phyloP scores from a whole-genome alignment of 2,888 invertebrate genomes.

The Galerucella pusilla region DNA sequence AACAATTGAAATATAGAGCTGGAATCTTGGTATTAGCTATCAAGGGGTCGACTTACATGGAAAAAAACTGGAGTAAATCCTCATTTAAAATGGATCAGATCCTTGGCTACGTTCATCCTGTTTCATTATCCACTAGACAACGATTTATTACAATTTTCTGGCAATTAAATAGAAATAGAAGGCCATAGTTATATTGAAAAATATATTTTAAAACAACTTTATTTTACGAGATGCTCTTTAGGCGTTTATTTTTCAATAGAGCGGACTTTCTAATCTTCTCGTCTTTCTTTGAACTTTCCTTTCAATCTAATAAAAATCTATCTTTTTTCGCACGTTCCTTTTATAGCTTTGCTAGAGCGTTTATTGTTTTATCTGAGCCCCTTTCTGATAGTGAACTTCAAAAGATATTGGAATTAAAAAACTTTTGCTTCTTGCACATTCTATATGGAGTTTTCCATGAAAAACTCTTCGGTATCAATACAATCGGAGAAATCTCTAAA shows the following conservation, averaged over 20 bases:
- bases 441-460: slow-evolving; percentile 15
- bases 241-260: slow-evolving; percentile 30
- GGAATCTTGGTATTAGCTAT: no score
- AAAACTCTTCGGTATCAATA: slow-evolving; percentile 10
- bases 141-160: neutral
- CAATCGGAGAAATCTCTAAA: slow-evolving; percentile 9
- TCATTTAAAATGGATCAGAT: no score
- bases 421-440: slow-evolving; percentile 26
- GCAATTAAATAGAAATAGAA: neutral
- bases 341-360: slow-evolving; percentile 24
- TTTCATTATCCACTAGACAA: no score
- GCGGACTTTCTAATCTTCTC: slow-evolving; percentile 26
- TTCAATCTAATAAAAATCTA: slow-evolving; percentile 33
- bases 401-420: slow-evolving; percentile 37
- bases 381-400: slow-evolving; percentile 33
- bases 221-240: slow-evolving; percentile 3
- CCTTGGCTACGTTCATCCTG: no score
- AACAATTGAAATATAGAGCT: no score
- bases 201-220: slow-evolving; percentile 11
- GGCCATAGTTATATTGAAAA: neutral
- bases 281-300: slow-evolving; percentile 22
- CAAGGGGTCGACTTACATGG: no score
- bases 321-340: slow-evolving; percentile 29
- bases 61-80: no score
- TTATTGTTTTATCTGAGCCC: slow-evolving; percentile 31